Evolutionary conservation across 2,113 vertebrate species (phyloP), one percentile per base, ranked within the genome.

Genomic region (Calidris pygmaea): DNA sequence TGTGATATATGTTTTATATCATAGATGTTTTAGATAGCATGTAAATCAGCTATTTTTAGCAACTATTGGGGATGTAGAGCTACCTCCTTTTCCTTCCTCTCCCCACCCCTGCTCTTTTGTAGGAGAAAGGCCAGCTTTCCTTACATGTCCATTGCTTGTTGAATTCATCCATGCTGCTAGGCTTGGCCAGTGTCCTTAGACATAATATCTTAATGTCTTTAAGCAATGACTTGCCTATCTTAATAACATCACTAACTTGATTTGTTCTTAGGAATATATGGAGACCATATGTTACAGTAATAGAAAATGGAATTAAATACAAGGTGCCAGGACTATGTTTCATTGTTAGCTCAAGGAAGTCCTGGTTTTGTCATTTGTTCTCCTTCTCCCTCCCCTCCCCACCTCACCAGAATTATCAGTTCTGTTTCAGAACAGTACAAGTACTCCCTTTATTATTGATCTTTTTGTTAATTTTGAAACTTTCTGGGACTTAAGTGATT

Each of bases 381-480:
- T 66, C 29, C 14, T 48, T 41, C 23, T 88, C 21, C 17, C 55
- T 86, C 41, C 17, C 8, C 14, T 78, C 45, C 13, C 16, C 29
- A 52, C 23, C 81, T 62, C 53, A 70, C 30, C 80, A 93, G 67
- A 87, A 63, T 11, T 76, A 24, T 71, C 62, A 88, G 47, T 2
- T 1, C 30, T 79, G 11, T 41, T 88, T 85, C 85, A 87, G 58
- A 87, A 55, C n/a, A 47, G 43, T 92, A 4, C n/a, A 68, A 85
- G 26, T 41, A 95, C 93, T 81, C 60, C 32, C 22, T 85, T 92
- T 94, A 35, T 18, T 88, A 87, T 80, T 17, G 19, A 70, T 27
- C 23, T 94, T 81, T 91, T 89, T 85, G 30, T 78, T 95, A 96
- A 94, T 91, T 95, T 92, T 94, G 66, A 95, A 95, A 89, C 63